A percentile compares a stretch with the other conserved stretches of the same genome.
Conservation (phyloP, 2,113 vertebrate genomes). For the Columba janthina region DNA sequence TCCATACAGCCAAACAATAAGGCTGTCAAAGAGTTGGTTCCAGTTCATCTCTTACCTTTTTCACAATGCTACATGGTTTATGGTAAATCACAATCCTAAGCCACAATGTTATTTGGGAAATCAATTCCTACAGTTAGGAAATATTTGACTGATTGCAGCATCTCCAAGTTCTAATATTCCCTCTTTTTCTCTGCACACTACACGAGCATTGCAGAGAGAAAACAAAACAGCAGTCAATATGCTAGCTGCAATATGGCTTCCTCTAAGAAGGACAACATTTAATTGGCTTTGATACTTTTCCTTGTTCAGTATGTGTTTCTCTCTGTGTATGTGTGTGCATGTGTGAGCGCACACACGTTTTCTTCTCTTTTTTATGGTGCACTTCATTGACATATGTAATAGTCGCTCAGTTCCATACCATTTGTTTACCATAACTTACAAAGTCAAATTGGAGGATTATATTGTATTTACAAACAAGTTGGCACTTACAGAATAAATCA, state of each 20-base stretch:
- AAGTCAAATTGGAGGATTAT: constrained; percentile 71
- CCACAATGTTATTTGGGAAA: constrained; percentile 4
- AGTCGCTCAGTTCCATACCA: constrained; percentile 63
- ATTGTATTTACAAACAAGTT: constrained; percentile 88
- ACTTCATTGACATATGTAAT: constrained; percentile 50
- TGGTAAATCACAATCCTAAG: background rate
- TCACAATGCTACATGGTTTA: constrained; percentile 31
- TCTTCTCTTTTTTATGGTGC: constrained; percentile 58
- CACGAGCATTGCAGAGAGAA: constrained; percentile 36
- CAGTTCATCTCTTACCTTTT: constrained; percentile 15
- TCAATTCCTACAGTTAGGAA: constrained; percentile 33
- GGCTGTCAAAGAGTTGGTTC: constrained; percentile 1
- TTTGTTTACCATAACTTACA: constrained; percentile 74
- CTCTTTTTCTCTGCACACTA: constrained; percentile 24
- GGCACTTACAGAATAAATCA: constrained; percentile 95
- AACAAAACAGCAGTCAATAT: constrained; percentile 37
- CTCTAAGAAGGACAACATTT: constrained; percentile 60
- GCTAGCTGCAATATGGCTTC: constrained; percentile 73
- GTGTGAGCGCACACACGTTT: background rate
- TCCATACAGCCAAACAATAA: constrained; percentile 1
- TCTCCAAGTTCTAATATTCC: constrained; percentile 16
- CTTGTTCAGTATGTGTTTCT: background rate
- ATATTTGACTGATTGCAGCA: background rate
- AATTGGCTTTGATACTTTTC: constrained; percentile 31
- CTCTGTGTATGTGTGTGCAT: background rate